Evolutionary conservation across 37 sponge, comb jelly and placozoan species (phyloP).

Genomic region (Beroe ovata): DNA sequence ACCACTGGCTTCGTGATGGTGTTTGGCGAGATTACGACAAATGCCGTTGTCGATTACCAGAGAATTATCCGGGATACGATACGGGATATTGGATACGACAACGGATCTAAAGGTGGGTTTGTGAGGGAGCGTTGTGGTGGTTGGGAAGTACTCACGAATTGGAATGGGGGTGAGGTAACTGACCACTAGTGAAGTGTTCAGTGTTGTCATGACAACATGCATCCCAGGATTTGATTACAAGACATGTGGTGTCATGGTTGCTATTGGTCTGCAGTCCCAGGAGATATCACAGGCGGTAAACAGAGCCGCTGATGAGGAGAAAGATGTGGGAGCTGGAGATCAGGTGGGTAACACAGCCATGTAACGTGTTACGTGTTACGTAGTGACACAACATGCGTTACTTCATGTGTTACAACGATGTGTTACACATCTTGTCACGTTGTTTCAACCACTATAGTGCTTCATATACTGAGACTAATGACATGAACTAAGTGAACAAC

Average conservation of each 20-base stretch:
- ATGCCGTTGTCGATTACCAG: conserved; percentile 82
- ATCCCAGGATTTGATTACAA: conserved; percentile 90
- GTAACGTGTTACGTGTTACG: too few species aligned
- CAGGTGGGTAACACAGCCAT: too few species aligned
- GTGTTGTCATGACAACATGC: background rate
- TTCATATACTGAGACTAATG: too few species aligned
- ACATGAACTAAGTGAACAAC: too few species aligned
- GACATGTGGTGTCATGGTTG: conserved; percentile 93
- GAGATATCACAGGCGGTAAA: conserved; percentile 91
- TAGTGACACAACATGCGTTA: too few species aligned
- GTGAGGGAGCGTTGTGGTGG: too few species aligned
- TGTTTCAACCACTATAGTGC: too few species aligned
- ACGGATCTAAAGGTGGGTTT: conserved; percentile 44
- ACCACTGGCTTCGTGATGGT: conserved; percentile 91
- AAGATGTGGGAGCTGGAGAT: conserved; percentile 96
- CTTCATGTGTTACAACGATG: too few species aligned
- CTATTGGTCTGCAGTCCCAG: conserved; percentile 90
- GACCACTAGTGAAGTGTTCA: too few species aligned
- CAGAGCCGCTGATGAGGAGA: conserved; percentile 72
- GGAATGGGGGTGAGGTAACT: too few species aligned
- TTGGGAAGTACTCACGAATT: too few species aligned
- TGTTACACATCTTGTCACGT: too few species aligned
- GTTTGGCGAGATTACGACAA: conserved; percentile 92
- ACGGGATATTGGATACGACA: conserved; percentile 73
- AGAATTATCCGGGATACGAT: conserved; percentile 78